Evolutionary conservation across 1,140 invertebrate genomes (phyloP), one percentile per base, ranked within the genome.

Genomic region (Pseudobourletiella spinata): DNA sequence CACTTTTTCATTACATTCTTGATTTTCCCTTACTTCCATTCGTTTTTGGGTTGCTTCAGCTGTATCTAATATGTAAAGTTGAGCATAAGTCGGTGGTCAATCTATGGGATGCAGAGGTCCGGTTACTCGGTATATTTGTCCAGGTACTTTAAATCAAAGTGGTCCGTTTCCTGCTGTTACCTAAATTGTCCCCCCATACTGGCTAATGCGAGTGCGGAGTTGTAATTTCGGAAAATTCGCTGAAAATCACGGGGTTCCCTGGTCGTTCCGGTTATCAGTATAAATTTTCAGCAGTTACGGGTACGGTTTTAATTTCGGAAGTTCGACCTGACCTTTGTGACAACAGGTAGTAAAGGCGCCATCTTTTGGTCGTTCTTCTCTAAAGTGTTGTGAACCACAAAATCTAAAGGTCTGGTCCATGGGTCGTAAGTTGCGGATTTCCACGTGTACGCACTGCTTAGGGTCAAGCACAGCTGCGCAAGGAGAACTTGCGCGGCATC

Each of bases 61-160:
- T n/a, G 50, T 48, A 18, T 65, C 54, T 15, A 63, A 11, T 26
- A 64, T 61, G 68, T 74, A 69, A 58, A 75, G 11, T 65, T 71
- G 57, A 56, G 72, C n/a, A 60, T 51, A 69, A 65, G 66, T 46
- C 57, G 50, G 25, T 18, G 25, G 2, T 60, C 29, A 55, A 51
- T 25, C 18, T n/a, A 4, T 2, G 55, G 57, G 55, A 64, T 62
- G 57, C 1, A 65, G 18, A 39, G 48, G 22, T 26, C 57, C 25
- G 58, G 61, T 58, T 59, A 44, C 3, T 48, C 72, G 73, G 64
- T 74, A 74, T 1, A 74, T 63, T 61, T 72, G 67, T 3, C 73
- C 73, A 61, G 72, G 66, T 42, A 75, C 59, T 63, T 72, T 71
- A 55, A 72, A 74, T n/a, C 66, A 68, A 30, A 64, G 67, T 1